Evolutionary conservation across 2,797 vertebrate species (phyloP), one percentile per base, ranked within the genome.

Genomic region (Pipistrellus nathusii): DNA sequence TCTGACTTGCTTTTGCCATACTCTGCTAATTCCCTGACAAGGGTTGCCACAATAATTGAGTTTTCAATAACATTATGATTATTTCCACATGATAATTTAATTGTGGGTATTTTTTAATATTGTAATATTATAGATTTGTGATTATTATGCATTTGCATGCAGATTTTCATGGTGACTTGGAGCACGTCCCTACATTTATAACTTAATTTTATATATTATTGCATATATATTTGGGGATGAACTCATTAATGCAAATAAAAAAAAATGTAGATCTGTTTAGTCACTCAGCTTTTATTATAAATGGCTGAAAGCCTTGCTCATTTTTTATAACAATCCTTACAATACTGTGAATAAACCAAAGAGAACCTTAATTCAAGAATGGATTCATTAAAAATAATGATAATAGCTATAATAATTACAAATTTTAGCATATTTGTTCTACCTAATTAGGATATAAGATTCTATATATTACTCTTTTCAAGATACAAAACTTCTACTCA

Each of bases 61-160:
- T 99, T 99, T 99, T 99, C 99, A 99, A 99, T 99, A 99, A 99
- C 99, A 99, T 99, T 99, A 99, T 99, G 99, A 99, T 99, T 99
- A 99, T 99, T 99, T 99, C 98, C 99, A 99, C 99, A 99, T 99
- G 99, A 99, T 99, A 99, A 99, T 99, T 99, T 99, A 99, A 99
- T 99, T 99, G 99, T 99, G 99, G 98, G 99, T 99, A 99, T 99
- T 99, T 99, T 99, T 99, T 99, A 99, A 99, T 99, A 99, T 99
- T 98, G 99, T 99, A 99, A 99, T 99, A 99, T 99, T 99, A 98
- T 99, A 99, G 99, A 99, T 99, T 99, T 99, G 99, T 99, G 99
- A 99, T 99, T 99, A 99, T 99, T 99, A 99, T 98, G 98, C 99
- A 99, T 99, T 99, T 99, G 98, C 99, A 99, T 99, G 99, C 98